Conservation (phyloP, 2,113 vertebrate genomes). For the Amphiprion ocellaris region DNA sequence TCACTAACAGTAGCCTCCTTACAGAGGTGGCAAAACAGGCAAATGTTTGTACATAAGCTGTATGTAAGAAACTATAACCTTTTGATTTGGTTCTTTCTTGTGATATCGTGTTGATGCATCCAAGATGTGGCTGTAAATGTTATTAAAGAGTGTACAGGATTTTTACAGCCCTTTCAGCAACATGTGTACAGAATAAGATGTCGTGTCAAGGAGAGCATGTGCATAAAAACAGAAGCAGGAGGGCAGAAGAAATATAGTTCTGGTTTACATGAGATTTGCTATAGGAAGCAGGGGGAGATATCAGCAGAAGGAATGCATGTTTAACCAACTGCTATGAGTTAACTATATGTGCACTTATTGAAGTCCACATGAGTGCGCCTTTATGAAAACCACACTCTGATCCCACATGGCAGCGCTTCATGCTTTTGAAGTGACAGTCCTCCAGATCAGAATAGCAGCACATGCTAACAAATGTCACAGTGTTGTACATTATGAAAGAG, state of each 20-base stretch:
- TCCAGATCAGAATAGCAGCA: conserved; percentile 27
- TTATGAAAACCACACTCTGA: conserved; percentile 36
- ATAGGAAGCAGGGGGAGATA: neutral
- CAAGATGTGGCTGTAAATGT: too few relatives aligned
- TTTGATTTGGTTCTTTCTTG: too few relatives aligned
- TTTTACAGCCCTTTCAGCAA: conserved; percentile 13
- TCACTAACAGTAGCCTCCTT: too few relatives aligned
- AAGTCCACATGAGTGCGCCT: conserved; percentile 5
- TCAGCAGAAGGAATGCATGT: conserved; percentile 16
- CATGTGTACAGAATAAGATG: neutral
- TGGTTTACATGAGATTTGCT: conserved; percentile 4
- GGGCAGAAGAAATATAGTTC: neutral
- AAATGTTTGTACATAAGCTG: too few relatives aligned
- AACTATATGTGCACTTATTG: conserved; percentile 11
- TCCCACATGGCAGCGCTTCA: conserved; percentile 11
- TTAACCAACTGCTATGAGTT: conserved; percentile 7
- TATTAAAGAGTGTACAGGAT: neutral
- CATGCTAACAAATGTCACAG: conserved; percentile 45
- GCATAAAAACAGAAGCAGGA: conserved; percentile 10
- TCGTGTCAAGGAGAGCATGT: conserved; percentile 1
- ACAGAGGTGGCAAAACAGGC: too few relatives aligned
- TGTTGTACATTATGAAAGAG: conserved; percentile 53
- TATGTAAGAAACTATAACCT: too few relatives aligned
- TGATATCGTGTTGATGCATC: too few relatives aligned
- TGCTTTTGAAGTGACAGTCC: conserved; percentile 29